Percentiles rank a stretch among this genome's conserved stretches.
These are phyloP conservation scores for Drosophila nigricruria DNA, from an alignment of 2,888 invertebrate species.

Conservation along the genomic window DNA sequence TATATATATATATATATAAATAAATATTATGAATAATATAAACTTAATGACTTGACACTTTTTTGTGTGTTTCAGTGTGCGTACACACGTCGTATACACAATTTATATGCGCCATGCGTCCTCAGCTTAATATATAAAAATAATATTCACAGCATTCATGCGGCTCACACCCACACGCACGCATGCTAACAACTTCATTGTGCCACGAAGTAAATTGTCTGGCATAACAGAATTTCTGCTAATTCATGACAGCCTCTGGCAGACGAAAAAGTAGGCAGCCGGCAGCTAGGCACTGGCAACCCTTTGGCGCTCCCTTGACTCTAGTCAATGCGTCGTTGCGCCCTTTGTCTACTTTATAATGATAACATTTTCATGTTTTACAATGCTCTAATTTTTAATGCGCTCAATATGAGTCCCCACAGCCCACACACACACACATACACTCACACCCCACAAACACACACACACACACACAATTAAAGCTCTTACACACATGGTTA, in stretches of 20 bases:
- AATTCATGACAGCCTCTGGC: constrained; percentile 54
- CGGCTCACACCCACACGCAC: constrained; percentile 15
- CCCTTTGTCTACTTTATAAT: constrained; percentile 76
- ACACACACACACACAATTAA: not conserved
- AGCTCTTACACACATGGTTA: constrained; percentile 25
- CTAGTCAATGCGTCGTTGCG: constrained; percentile 45
- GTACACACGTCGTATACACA: constrained; percentile 21
- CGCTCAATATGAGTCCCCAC: constrained; percentile 59
- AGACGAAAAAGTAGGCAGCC: not conserved
- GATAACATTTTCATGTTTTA: constrained; percentile 80
- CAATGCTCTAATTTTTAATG: constrained; percentile 76
- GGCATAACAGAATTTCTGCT: constrained; percentile 47
- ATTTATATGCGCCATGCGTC: constrained; percentile 26
- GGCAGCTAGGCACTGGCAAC: not conserved
- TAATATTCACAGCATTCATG: constrained; percentile 40
- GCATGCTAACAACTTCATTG: constrained; percentile 42
- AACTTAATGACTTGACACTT: constrained; percentile 68
- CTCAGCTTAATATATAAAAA: constrained; percentile 40
- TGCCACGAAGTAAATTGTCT: constrained; percentile 46
- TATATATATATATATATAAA: constrained; percentile 17
- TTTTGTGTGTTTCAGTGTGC: constrained; percentile 20
- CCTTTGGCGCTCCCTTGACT: constrained; percentile 16
- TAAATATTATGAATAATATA: constrained; percentile 66
- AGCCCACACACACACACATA: constrained; percentile 15
- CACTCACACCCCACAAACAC: too few species aligned